Base-by-base conservation (phyloP, 1,140 invertebrate species). In the Cyclina sinensis region DNA sequence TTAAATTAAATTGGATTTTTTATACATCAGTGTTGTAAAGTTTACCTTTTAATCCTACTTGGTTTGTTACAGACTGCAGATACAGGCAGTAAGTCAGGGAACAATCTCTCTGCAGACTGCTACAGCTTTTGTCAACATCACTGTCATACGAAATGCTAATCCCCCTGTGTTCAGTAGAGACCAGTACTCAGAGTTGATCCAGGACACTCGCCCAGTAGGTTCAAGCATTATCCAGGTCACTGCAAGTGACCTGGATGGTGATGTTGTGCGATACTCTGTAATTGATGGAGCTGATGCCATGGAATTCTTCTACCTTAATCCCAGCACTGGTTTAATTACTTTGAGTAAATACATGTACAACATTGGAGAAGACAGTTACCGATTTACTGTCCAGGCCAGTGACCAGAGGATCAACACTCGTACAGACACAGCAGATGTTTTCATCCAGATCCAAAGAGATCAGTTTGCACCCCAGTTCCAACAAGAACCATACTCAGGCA, bases 381-480 rank as follows among this genome's bases (percentile, higher is more conserved):
- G 78, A 12, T 79, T 86, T 27, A 89, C 59, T 27, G 89, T 93
- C 11, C 62, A 54, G 16, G 95, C 98, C 1, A 97, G 96, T 24
- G 99, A 99, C 96, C 97, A 97, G 76, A 98, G 98, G 1, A 96
- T 96, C 65, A 98, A 98, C 12, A 93, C 97, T 0, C 96, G 99
- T 46, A 97, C 97, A 70, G 97, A 97, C 0, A 97, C 97, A 1
- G 97, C 97, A 1, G 97, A 97, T 1, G 90, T 93, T n/a, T 80
- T 43, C 18, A 86, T 93, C 21, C 11, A 11, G 11, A 87, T 93
- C 5, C 54, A 73, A 12, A 86, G 90, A 48, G 81, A 89, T 27
- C 27, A 54, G 32, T 32, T n/a, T 32, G 85, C 90, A 12, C 86
- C 86, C 21, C 16, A 46, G 24, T 93, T 93, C 70, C 35, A 78